phyloP scores from a whole-genome alignment of 2,113 vertebrate genomes.

The Gavialis gangeticus region DNA sequence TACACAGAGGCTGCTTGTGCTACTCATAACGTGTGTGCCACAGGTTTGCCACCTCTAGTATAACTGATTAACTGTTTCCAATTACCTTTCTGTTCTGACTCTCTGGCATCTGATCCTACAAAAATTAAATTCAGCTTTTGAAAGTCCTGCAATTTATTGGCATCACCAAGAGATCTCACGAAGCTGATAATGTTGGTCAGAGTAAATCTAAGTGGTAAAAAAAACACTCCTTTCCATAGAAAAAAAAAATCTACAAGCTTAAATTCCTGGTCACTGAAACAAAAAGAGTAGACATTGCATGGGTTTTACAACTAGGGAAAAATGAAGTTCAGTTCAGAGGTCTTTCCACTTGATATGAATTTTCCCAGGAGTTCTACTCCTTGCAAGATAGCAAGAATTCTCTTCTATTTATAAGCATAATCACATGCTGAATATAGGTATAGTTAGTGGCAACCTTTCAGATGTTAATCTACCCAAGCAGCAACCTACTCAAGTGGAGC shows the following conservation, averaged over 20 bases:
- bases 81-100: neutral
- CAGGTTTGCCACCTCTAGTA: too few species aligned
- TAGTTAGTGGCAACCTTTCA: neutral
- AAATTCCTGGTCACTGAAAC: neutral
- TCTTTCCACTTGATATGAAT: neutral
- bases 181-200: neutral
- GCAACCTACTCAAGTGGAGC: neutral
- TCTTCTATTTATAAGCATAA: neutral
- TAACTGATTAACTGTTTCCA: too few species aligned
- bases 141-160: neutral
- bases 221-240: neutral
- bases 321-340: neutral
- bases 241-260: neutral
- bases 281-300: conserved; percentile 20
- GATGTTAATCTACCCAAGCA: neutral
- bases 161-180: neutral
- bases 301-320: neutral
- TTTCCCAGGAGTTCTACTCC: neutral
- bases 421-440: neutral
- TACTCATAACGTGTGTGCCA: too few species aligned
- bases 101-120: neutral
- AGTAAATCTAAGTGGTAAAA: neutral
- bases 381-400: neutral
- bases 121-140: conserved; percentile 8
- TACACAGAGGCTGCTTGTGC: too few species aligned